These are phyloP conservation scores for Invenusta paracnida DNA, from an alignment of 2,888 invertebrate genomes.

Conservation along the genomic window DNA sequence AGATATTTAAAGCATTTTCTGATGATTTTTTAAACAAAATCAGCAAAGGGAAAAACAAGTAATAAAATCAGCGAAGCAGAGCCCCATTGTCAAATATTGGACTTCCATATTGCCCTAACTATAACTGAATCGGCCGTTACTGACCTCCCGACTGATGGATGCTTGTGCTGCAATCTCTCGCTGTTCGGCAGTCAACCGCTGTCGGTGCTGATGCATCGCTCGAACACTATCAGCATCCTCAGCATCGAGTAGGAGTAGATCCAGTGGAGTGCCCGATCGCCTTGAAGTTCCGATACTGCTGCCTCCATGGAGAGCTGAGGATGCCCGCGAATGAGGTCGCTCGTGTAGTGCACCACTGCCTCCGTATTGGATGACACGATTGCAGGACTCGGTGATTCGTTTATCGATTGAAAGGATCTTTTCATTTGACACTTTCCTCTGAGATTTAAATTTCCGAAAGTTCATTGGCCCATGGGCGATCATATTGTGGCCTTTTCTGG, in stretches of 20 bases:
- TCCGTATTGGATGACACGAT: background rate
- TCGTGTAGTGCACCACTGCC: background rate
- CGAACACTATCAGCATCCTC: background rate
- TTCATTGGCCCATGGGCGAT: background rate
- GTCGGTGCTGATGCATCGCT: background rate
- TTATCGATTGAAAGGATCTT: background rate
- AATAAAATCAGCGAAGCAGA: too few species aligned
- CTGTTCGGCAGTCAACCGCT: background rate
- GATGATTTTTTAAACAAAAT: too few species aligned
- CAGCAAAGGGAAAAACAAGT: too few species aligned
- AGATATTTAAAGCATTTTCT: too few species aligned
- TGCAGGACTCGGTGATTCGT: background rate
- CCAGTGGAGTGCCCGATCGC: background rate
- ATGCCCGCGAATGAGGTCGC: background rate
- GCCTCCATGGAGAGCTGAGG: background rate
- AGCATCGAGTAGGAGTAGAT: background rate
- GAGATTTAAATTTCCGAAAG: background rate
- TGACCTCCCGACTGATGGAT: background rate
- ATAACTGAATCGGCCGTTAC: too few species aligned
- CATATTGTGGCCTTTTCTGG: too few species aligned
- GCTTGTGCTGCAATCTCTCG: background rate
- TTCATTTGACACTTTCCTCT: background rate
- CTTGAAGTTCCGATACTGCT: background rate
- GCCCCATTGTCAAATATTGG: too few species aligned
- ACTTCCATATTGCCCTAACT: too few species aligned